Base-by-base conservation (phyloP, 2,888 invertebrate species). In the Hyposoter didymator region DNA sequence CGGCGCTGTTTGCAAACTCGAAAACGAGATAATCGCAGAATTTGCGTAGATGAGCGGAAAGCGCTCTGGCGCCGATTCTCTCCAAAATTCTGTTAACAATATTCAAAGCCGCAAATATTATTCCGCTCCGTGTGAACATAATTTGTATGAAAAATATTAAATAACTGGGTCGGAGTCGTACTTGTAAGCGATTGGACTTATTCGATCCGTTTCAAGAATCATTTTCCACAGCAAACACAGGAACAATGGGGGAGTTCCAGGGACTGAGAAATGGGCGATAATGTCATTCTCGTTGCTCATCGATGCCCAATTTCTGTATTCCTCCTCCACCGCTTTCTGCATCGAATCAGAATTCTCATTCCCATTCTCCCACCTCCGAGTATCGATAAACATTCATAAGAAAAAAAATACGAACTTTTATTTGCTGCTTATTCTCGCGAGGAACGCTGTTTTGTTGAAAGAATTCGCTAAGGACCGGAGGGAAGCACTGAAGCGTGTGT, bases 241-340 rank as follows among this genome's bases (percentile, higher is more conserved):
- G 93, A 99, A 99, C 28, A 99, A 94, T 0, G 97, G 97, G 49
- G 98, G 98, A 3, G 98, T 98, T 59, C 98, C 98, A n/a, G 98
- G 97, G 22, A 98, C 97, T 0, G 98, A 98, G 93, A 99, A 99
- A 94, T 99, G 99, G 0, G 98, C 97, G 90, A 99, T 98, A 59
- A 99, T 98, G 92, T 99, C 99, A 93, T 98, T 98, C 93, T 99
- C 99, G 94, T 98, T 99, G 64, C 97, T 98, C 99, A 99, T 99
- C 0, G 98, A 98, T 64, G 97, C 97, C 99, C 99, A 99, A 93
- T 99, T 99, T 87, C 98, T 95, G 92, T 99, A 99, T 92, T 99
- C 99, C 91, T 99, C 98, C 90, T 99, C 98, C 0, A 99, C 98
- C 0, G 98, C 97, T 94, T 98, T 98, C 94, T 95, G 82, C 47